These are phyloP conservation scores for Tanytarsus gracilentus DNA, from an alignment of 2,888 invertebrate genomes.

Conservation along the genomic window DNA sequence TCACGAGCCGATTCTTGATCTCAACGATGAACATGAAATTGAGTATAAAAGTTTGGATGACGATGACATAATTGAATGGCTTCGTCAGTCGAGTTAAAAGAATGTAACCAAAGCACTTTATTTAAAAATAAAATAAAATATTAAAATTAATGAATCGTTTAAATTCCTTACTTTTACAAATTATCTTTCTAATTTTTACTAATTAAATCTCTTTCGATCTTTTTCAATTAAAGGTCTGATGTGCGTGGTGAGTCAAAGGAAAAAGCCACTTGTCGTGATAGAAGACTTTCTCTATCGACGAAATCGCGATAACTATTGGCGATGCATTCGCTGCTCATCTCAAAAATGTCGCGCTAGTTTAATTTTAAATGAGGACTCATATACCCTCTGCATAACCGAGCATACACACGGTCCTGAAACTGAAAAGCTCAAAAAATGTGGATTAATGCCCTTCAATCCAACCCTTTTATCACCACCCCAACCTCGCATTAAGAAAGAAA, in stretches of 20 bases:
- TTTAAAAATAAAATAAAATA: background rate
- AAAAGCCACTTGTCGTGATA: slow-evolving; percentile 36
- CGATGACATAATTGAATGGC: background rate
- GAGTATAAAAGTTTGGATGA: slow-evolving; percentile 1
- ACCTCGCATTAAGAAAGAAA: background rate
- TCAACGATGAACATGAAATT: background rate
- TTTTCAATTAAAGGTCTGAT: slow-evolving; percentile 31
- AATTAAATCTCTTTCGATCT: background rate
- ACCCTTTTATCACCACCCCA: background rate
- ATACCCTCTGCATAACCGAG: slow-evolving; percentile 33
- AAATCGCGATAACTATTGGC: slow-evolving; percentile 37
- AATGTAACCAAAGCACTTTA: background rate
- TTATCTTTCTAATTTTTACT: background rate
- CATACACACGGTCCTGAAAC: slow-evolving; percentile 36
- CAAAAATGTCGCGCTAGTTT: slow-evolving; percentile 36
- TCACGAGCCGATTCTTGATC: no score
- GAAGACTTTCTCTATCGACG: slow-evolving; percentile 37
- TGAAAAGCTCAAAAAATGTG: slow-evolving; percentile 34
- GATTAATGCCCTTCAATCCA: background rate
- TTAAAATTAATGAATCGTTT: background rate
- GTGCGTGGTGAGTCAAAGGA: slow-evolving; percentile 37
- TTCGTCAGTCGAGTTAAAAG: background rate
- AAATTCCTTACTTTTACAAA: background rate
- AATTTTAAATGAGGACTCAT: slow-evolving; percentile 33
- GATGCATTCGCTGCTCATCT: slow-evolving; percentile 36